Base-by-base conservation (phyloP, 92 coral and sea anemone species). In the Desmophyllum pertusum region DNA sequence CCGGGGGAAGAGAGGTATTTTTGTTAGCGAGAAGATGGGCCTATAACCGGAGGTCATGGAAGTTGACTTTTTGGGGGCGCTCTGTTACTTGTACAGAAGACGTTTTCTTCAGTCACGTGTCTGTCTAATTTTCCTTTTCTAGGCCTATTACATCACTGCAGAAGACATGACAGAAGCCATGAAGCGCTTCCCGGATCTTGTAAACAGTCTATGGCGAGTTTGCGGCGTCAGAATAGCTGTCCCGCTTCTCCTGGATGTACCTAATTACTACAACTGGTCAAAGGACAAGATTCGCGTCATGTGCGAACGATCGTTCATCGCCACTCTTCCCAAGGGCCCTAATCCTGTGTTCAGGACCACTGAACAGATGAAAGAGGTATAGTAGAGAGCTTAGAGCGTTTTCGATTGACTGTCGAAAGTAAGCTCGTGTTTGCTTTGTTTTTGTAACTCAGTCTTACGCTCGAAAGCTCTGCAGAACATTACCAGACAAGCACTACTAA, bases 211-310 rank as follows among this genome's bases (percentile, higher is more conserved):
- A 59, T 96, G 99, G 99, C 92, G 91, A 38, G 99, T 96, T 8
- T 92, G 97, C 61, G 94, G 97, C 38, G 93, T 96, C 6, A 93
- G 99, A 77, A 87, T 96, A 41, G 98, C 99, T 19, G 99, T 96
- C 6, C 99, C 99, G 18, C 94, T 94, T 10, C 94, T 96, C 19
- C 87, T 96, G 93, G 96, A 92, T 59, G 89, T 90, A 64, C 93
- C 95, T 8, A 76, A 90, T 46, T 96, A 96, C 83, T 92, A 89
- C 83, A 95, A 86, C 85, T 92, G 97, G 98, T 92, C 98, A 40
- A 94, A 94, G 53, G 98, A 96, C 81, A 94, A 89, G 74, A 90
- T 96, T 36, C 81, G 98, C 29, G 83, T 96, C 70, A 92, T 96
- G 94, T 96, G 99, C 53, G 99, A 94, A 70, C 94, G 95, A 19